These are phyloP conservation scores for Catocala fraxini DNA, from an alignment of 2,888 invertebrate species.

Conservation along the genomic window DNA sequence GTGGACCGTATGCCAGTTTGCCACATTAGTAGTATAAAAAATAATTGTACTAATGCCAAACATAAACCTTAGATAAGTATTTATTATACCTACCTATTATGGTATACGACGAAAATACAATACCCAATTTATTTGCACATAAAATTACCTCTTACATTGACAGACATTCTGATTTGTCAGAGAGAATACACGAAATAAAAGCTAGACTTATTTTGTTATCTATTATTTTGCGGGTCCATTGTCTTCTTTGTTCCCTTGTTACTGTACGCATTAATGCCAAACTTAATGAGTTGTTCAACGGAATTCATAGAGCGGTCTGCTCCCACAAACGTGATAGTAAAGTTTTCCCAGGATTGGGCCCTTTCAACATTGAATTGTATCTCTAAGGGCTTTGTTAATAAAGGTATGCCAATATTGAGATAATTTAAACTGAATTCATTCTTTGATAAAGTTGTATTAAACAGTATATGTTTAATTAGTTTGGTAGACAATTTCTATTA, in stretches of 20 bases:
- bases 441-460: not conserved
- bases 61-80: no score
- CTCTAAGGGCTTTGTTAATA: conserved; percentile 4
- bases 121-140: conserved; percentile 23
- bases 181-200: conserved; percentile 33
- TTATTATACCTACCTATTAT: not conserved
- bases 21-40: no score
- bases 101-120: conserved; percentile 12
- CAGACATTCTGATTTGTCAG: conserved; percentile 44
- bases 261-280: conserved; percentile 42
- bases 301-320: conserved; percentile 25
- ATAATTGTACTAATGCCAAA: no score
- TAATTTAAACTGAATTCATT: not conserved
- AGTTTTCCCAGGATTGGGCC: conserved; percentile 5
- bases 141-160: conserved; percentile 38
- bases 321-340: conserved; percentile 14
- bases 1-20: no score
- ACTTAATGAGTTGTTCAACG: conserved; percentile 44
- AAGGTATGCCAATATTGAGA: conserved; percentile 4
- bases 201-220: conserved; percentile 40
- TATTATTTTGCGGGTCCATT: conserved; percentile 41
- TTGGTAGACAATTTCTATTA: not conserved
- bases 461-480: not conserved
- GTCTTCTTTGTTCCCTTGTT: conserved; percentile 49
- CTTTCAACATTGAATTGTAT: conserved; percentile 5